phyloP scores from a whole-genome alignment of 2,113 vertebrate species.

The Marmota flaviventris region DNA sequence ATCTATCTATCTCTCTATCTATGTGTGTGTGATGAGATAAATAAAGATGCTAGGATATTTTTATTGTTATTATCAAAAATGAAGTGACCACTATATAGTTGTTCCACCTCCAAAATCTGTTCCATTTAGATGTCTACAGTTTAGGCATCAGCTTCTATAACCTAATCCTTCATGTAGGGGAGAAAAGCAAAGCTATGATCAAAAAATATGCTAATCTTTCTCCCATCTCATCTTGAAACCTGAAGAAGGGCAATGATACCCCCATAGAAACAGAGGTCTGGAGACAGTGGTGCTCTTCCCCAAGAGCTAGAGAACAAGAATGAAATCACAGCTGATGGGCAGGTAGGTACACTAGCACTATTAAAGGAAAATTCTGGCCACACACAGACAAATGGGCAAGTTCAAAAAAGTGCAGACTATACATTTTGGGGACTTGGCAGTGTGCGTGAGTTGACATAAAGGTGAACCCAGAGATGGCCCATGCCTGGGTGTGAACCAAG shows the following conservation, averaged over 20 bases:
- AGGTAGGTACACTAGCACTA: too few species aligned
- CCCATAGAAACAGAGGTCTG: neutral
- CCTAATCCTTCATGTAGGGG: too few species aligned
- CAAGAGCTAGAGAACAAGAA: neutral
- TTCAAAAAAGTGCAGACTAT: too few species aligned
- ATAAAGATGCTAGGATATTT: neutral
- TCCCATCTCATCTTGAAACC: neutral
- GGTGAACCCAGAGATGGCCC: too few species aligned
- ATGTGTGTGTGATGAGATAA: neutral
- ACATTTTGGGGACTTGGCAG: neutral
- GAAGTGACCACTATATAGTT: neutral
- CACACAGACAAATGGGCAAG: neutral
- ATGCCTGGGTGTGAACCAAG: neutral
- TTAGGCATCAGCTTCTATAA: neutral
- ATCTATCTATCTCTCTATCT: neutral
- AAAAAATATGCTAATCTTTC: neutral
- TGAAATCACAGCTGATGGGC: neutral
- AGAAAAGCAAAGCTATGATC: neutral
- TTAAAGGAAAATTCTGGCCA: neutral
- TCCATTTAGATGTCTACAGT: neutral
- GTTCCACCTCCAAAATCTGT: neutral
- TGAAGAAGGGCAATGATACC: neutral
- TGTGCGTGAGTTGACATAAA: neutral
- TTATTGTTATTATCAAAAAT: neutral
- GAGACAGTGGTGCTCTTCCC: neutral